Base-by-base conservation (phyloP, 1,140 invertebrate genomes). In the Tenebrio molitor region DNA sequence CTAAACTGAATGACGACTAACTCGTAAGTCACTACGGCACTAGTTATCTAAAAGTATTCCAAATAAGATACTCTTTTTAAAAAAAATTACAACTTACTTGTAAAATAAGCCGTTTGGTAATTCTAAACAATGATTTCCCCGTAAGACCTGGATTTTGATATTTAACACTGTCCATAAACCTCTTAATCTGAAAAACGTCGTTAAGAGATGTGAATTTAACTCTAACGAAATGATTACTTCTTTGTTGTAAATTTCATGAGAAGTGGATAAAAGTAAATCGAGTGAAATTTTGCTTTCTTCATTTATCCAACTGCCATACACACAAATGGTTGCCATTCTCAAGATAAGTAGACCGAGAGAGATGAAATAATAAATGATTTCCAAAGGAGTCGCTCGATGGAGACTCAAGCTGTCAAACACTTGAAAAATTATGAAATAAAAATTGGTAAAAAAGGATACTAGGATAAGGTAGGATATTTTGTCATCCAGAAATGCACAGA, bases 361-460 rank as follows among this genome's bases (percentile, higher is more conserved):
- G 12, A 44, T 44, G 15, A n/a, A 29, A 23, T 42, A 66, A 12
- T 66, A 42, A 5, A 66, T 17, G 4, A 14, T 23, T 44, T 42
- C 64, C 4, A 66, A 15, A 16, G 15, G 21, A 7, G 21, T 42
- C n/a, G 19, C 1, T 41, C 19, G 42, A 7, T 42, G 42, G 6
- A 25, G 14, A 16, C 15, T 42, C 1, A 44, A 23, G 15, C 16
- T 44, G 15, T 44, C 36, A 66, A 21, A 66, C 17, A 58, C 42
- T 66, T 66, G 64, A 66, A 42, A 66, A 21, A 66, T 44, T 23
- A 44, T 15, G 15, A 66, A 66, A 66, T 66, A 66, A 29, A 66
- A 66, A 10, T 66, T 66, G 19, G 42, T 66, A 0, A 66, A 29
- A 23, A 66, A 66, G 10, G 64, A 66, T 15, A 34, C 36, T 2